Percentiles rank a stretch among this genome's conserved stretches.
phyloP scores from a whole-genome alignment of 2,797 vertebrate genomes.

The Alouatta caraya region DNA sequence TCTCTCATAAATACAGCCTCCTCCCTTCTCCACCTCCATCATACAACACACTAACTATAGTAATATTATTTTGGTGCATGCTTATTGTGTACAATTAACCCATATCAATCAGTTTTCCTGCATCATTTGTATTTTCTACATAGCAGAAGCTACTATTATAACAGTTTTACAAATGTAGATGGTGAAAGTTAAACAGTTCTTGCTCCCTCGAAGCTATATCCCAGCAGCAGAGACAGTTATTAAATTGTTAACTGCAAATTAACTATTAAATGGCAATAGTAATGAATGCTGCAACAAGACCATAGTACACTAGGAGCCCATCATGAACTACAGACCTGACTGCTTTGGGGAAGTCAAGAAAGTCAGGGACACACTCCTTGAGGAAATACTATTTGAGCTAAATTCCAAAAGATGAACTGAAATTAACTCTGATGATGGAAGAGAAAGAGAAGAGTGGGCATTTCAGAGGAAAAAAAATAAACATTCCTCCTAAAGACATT shows the following conservation, averaged over 20 bases:
- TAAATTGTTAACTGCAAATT: not conserved
- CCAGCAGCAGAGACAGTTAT: not conserved
- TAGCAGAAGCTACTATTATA: not conserved
- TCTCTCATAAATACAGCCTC: not conserved
- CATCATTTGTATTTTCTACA: not conserved
- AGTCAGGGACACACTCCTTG: not conserved
- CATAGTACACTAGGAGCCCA: not conserved
- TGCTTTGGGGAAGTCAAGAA: not conserved
- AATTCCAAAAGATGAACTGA: not conserved
- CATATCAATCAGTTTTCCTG: not conserved
- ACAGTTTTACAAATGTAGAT: not conserved
- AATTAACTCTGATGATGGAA: not conserved
- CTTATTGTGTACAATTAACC: not conserved
- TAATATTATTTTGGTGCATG: not conserved
- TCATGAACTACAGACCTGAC: not conserved
- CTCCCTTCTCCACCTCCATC: not conserved
- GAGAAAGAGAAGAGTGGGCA: not conserved
- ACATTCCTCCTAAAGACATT: not conserved
- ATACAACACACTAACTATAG: not conserved
- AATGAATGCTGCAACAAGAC: not conserved
- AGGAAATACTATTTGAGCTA: not conserved
- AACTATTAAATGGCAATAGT: not conserved
- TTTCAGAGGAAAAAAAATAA: not conserved
- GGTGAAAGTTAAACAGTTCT: not conserved
- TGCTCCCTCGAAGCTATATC: not conserved